Conservation (phyloP, 35 echinoderm and acorn worm species). For the Amphiura filiformis region DNA sequence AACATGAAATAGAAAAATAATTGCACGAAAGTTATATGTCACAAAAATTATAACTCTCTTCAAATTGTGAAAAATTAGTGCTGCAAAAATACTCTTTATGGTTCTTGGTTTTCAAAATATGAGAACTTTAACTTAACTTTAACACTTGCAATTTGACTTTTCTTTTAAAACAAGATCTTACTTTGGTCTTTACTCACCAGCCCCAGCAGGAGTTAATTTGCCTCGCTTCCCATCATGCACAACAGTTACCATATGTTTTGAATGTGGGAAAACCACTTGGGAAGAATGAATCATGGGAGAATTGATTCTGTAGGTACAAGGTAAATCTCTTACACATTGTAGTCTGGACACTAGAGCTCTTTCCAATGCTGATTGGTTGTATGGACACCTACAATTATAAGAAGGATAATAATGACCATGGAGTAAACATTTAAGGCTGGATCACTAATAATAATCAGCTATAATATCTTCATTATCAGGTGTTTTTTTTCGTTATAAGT, state of each 20-base stretch:
- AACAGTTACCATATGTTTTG: conserved; percentile 52
- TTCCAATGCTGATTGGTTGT: conserved; percentile 44
- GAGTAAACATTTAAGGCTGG: neutral
- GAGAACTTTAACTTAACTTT: neutral
- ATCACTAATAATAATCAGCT: neutral
- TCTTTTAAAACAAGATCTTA: no score
- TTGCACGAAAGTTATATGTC: no score
- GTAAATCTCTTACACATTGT: conserved; percentile 29
- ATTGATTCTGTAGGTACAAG: conserved; percentile 14
- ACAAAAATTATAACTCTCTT: no score
- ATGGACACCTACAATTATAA: conserved; percentile 66
- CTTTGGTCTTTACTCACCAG: conserved; percentile 63
- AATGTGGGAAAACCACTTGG: conserved; percentile 54
- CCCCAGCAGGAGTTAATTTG: conserved; percentile 77
- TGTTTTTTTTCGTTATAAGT: no score
- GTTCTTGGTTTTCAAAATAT: neutral
- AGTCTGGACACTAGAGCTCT: conserved; percentile 56
- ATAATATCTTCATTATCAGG: neutral
- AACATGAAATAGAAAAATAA: no score
- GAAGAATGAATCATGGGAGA: conserved; percentile 35
- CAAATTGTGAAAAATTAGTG: neutral
- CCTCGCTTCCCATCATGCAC: conserved; percentile 50
- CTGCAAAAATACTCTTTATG: neutral
- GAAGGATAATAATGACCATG: neutral
- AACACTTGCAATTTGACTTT: neutral